Base-by-base conservation (phyloP, 2,113 vertebrate genomes). In the Phrynosoma platyrhinos region DNA sequence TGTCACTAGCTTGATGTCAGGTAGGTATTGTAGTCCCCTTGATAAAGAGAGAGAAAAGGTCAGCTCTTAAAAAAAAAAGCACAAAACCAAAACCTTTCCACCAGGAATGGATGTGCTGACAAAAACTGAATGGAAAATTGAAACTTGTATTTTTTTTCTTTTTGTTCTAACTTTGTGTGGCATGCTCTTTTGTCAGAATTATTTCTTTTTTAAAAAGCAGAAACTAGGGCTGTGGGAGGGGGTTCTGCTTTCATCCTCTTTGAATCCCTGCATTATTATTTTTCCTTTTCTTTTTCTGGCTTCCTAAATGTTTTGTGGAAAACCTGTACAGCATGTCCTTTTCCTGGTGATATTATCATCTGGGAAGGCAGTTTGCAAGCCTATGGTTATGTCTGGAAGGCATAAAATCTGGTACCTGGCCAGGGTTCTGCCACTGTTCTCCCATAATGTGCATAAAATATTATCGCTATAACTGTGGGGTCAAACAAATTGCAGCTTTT, bases 1-100 rank as follows among this genome's bases (percentile, higher is more conserved):
- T 90, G 91, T 94, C 94, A 87, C 84, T 85, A 91, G 85, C 88
- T 91, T 87, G 90, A 88, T 92, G 87, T 94, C 92, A 93, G 66
- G 64, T 87, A 91, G 85, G 89, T 94, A 94, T 94, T 95, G 90
- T 86, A 84, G 91, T 94, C 84, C 82, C 36, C 77, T 84, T 62
- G 78, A 84, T 85, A 83, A 83, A 71, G 66, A 71, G 27, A 69
- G 32, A 66, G 71, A 92, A 93, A 96, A 96, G 76, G 88, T 93
- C 86, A 93, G 40, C 40, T 92, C 75, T 94, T 32, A 10, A 75
- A 81, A 83, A 93, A 85, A 85, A 77, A 83, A 83, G 6, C 42
- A 3, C 4, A 47, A 47, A 47, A 47, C 42, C 42, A 47, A 47
- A 47, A 47, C 42, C 42, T 47, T 47, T 94, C 85, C 64, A 21